Evolutionary conservation across 1,140 invertebrate genomes (phyloP).

Genomic region (Pseudomyrmex sp.): DNA sequence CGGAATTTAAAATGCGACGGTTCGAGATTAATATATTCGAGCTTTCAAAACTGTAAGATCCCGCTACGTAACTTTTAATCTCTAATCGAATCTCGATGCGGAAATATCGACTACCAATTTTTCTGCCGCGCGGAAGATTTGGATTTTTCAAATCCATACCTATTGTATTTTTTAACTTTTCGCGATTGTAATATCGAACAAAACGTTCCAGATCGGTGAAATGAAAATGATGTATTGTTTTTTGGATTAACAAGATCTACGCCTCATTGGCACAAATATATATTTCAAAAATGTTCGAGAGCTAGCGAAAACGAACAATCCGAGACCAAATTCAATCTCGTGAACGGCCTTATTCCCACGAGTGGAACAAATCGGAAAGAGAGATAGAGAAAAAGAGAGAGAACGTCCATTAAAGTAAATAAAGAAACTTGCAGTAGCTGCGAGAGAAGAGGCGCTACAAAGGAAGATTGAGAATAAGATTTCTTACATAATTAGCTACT

Average conservation of each 20-base stretch:
- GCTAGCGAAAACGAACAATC: neutral
- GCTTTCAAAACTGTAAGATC: too few relatives aligned
- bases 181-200: too few relatives aligned
- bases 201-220: conserved; percentile 35
- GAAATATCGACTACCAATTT: too few relatives aligned
- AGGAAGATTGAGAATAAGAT: conserved; percentile 72
- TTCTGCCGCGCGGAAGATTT: neutral
- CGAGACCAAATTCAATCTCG: conserved; percentile 30
- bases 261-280: neutral
- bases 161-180: neutral
- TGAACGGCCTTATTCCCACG: conserved; percentile 49
- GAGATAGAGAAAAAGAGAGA: neutral
- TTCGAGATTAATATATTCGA: neutral
- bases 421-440: conserved; percentile 27
- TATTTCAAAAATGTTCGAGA: conserved; percentile 32
- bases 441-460: conserved; percentile 6
- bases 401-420: conserved; percentile 39
- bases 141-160: neutral
- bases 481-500: conserved; percentile 74
- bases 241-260: too few relatives aligned
- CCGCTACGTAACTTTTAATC: too few relatives aligned
- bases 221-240: conserved; percentile 11
- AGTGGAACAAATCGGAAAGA: conserved; percentile 33
- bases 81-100: too few relatives aligned
- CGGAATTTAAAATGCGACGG: neutral